Evolutionary conservation across 1,140 invertebrate genomes (phyloP), one percentile per base, ranked within the genome.

Genomic region (Atta texana): DNA sequence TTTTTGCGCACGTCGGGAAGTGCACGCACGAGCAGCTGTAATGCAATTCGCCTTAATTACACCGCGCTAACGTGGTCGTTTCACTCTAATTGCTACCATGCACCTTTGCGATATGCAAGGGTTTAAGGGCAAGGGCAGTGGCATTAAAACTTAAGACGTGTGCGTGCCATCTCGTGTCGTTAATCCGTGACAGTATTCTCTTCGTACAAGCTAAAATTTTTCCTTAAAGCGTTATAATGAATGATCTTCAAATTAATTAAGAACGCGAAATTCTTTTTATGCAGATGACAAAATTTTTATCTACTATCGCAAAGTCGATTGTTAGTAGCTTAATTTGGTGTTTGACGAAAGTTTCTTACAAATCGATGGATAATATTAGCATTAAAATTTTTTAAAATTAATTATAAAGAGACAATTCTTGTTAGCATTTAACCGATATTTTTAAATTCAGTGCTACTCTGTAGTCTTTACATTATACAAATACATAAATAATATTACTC

Each of bases 11-110:
- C n/a, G 21, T 28, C 4, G 59, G 18, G 31, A 72, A 14, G 24
- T 66, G 59, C 39, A 75, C 76, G 61, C 77, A 31, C 53, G 63
- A 77, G 55, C 59, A 57, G 75, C 24, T 66, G 59, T 88, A 90
- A 90, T 66, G 76, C 31, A 51, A 84, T 87, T 74, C 75, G 49
- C 82, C 57, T 71, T 88, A 91, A 88, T 90, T 88, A 82, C 85
- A 75, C 63, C 71, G 31, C 57, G 24, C 72, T 75, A 82, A 87
- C 66, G 53, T 66, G 31, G 71, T 61, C 75, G 88, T 72, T 80
- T 80, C 61, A 49, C 66, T 78, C 78, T 84, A 88, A 90, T 86
- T 76, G 89, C 72, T 63, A 49, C 59, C 68, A 21, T 86, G 66
- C 77, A 61, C 61, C 68, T 61, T 72, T 51, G 77, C 24, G 82